phyloP scores from a whole-genome alignment of 2,797 vertebrate genomes.

The Pseudomugil tenellus region DNA sequence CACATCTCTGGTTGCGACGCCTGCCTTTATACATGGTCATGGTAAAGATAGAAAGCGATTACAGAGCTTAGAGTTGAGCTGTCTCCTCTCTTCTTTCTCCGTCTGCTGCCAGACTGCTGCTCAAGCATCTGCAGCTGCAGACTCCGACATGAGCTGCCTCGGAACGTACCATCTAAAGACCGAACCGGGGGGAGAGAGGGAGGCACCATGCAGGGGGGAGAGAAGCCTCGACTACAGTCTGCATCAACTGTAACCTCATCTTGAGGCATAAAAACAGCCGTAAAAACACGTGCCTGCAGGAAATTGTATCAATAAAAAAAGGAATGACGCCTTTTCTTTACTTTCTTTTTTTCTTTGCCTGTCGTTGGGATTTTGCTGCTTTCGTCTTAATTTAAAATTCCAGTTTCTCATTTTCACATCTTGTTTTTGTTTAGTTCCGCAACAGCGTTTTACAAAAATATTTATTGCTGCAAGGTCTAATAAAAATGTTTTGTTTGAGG shows the following conservation, averaged over 20 bases:
- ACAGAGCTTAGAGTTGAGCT: slow-evolving; percentile 1
- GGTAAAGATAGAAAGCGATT: neutral
- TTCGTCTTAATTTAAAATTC: neutral
- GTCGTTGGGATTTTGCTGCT: neutral
- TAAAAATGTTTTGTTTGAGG: no score
- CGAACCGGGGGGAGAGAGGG: slow-evolving; percentile 56
- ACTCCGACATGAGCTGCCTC: slow-evolving; percentile 40
- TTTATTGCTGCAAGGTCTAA: no score
- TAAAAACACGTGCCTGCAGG: no score
- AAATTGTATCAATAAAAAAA: no score
- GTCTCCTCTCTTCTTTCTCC: slow-evolving; percentile 23
- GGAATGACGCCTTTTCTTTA: no score
- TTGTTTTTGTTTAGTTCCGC: neutral
- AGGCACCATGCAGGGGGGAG: no score
- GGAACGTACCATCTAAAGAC: slow-evolving; percentile 72
- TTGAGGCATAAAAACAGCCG: no score
- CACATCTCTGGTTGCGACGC: slow-evolving; percentile 78
- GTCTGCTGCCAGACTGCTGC: slow-evolving; percentile 40
- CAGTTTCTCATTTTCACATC: neutral
- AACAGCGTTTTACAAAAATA: neutral
- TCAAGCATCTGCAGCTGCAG: slow-evolving; percentile 21
- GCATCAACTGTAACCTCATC: no score
- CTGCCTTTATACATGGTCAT: slow-evolving; percentile 79
- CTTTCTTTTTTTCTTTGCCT: no score
- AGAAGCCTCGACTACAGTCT: neutral